Evolutionary conservation across 2,797 vertebrate species (phyloP).

Genomic region (Girardinus metallicus): DNA sequence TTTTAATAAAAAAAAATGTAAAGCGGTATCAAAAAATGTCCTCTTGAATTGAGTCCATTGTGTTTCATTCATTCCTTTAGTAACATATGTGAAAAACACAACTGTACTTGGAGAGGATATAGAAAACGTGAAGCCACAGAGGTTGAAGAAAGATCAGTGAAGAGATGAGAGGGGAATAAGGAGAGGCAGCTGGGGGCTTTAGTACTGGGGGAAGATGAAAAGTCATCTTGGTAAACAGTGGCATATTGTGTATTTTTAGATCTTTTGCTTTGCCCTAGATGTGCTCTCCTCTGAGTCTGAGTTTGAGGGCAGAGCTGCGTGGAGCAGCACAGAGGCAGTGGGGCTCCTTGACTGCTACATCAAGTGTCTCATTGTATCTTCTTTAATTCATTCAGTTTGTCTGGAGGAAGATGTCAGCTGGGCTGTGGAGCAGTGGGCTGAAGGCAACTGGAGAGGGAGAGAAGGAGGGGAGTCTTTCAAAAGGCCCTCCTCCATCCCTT

Average conservation of each 20-base stretch:
- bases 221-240: slow-evolving; percentile 88
- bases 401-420: slow-evolving; percentile 99
- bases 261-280: slow-evolving; percentile 85
- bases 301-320: slow-evolving; percentile 62
- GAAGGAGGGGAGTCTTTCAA: slow-evolving; percentile 90
- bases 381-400: slow-evolving; percentile 95
- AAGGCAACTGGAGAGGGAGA: slow-evolving; percentile 66
- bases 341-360: slow-evolving; percentile 97
- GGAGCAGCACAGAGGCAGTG: slow-evolving; percentile 79
- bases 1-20: slow-evolving; percentile 22
- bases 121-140: slow-evolving; percentile 52
- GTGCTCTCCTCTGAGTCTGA: slow-evolving; percentile 88
- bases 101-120: not conserved
- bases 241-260: slow-evolving; percentile 90
- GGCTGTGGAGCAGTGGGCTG: slow-evolving; percentile 83
- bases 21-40: slow-evolving; percentile 21
- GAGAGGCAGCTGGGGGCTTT: slow-evolving; percentile 13
- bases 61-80: slow-evolving; percentile 53
- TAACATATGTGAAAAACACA: slow-evolving; percentile 78
- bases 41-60: slow-evolving; percentile 17
- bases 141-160: slow-evolving; percentile 43
- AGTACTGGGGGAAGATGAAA: slow-evolving; percentile 67
- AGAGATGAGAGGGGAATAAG: slow-evolving; percentile 36
- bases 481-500: slow-evolving; percentile 78
- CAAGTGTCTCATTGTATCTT: slow-evolving; percentile 98